Conservation (phyloP, 64 coral and sea anemone genomes). For the Montipora capricornis region DNA sequence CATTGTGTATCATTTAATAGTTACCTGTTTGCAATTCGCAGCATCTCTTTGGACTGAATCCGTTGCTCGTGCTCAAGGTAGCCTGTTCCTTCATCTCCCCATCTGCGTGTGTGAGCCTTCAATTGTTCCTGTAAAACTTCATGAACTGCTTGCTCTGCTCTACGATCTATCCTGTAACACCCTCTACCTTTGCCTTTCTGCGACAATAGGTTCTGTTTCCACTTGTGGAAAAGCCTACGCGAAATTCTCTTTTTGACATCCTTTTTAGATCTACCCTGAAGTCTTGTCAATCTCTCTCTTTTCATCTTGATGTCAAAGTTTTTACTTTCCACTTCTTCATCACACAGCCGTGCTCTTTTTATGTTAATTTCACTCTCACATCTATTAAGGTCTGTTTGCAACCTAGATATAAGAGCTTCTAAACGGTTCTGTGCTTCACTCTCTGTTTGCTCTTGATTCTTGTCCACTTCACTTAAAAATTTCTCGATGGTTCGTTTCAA, state of each 20-base stretch:
- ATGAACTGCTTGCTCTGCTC: slow-evolving; percentile 54
- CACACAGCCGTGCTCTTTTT: slow-evolving; percentile 46
- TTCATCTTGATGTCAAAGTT: slow-evolving; percentile 28
- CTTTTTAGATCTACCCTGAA: slow-evolving; percentile 3
- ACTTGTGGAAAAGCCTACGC: slow-evolving; percentile 27
- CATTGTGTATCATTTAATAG: slow-evolving; percentile 4
- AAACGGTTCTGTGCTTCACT: slow-evolving; percentile 16
- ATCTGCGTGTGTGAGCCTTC: slow-evolving; percentile 35
- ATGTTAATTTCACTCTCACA: slow-evolving; percentile 4
- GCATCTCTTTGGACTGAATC: slow-evolving; percentile 54
- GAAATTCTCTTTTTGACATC: slow-evolving; percentile 23
- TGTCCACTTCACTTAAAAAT: slow-evolving; percentile 57
- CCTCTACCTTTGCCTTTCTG: slow-evolving; percentile 56
- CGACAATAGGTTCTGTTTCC: slow-evolving; percentile 36
- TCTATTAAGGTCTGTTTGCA: slow-evolving; percentile 44
- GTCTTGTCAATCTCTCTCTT: slow-evolving; percentile 28
- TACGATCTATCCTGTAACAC: slow-evolving; percentile 34
- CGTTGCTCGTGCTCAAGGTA: slow-evolving; percentile 49
- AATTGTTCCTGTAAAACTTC: slow-evolving; percentile 54
- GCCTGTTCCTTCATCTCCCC: slow-evolving; percentile 62
- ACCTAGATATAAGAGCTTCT: slow-evolving; percentile 34
- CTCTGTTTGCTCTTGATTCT: slow-evolving; percentile 39
- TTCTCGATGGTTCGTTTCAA: slow-evolving; percentile 9
- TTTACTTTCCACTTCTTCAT: slow-evolving; percentile 37
- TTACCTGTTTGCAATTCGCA: slow-evolving; percentile 54